phyloP scores from a whole-genome alignment of 2,113 vertebrate genomes.

The Myrmophylax atrothorax region DNA sequence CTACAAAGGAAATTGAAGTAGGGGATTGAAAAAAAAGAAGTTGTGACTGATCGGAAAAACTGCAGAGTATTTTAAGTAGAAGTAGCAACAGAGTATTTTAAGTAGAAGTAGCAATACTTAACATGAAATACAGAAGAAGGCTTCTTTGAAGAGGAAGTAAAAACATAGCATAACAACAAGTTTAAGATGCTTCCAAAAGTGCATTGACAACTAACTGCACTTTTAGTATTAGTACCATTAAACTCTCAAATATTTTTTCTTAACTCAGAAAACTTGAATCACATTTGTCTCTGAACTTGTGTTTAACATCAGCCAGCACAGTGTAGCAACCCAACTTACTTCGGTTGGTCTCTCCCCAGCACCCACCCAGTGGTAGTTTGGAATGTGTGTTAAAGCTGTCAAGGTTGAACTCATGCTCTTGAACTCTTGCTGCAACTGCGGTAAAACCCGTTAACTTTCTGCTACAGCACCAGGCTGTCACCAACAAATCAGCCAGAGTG shows the following conservation, averaged over 20 bases:
- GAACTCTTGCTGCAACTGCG: background rate
- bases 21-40: background rate
- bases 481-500: background rate
- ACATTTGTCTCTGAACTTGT: background rate
- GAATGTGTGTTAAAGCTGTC: background rate
- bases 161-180: background rate
- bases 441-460: background rate
- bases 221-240: background rate
- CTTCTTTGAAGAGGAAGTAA: background rate
- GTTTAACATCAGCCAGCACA: background rate
- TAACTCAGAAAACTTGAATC: background rate
- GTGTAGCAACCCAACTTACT: background rate
- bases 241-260: background rate
- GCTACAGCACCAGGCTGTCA: background rate
- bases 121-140: background rate
- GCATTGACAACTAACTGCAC: background rate
- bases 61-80: background rate
- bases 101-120: background rate
- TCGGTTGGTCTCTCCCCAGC: rapidly evolving
- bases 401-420: background rate
- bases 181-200: background rate
- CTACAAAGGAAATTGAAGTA: background rate
- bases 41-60: background rate
- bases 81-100: background rate
- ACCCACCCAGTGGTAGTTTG: background rate